Evolutionary conservation across 30 jellyfish, hydroid and myxozoan species (phyloP), one percentile per base, ranked within the genome.

Genomic region (Calvadosia cruxmelitensis): DNA sequence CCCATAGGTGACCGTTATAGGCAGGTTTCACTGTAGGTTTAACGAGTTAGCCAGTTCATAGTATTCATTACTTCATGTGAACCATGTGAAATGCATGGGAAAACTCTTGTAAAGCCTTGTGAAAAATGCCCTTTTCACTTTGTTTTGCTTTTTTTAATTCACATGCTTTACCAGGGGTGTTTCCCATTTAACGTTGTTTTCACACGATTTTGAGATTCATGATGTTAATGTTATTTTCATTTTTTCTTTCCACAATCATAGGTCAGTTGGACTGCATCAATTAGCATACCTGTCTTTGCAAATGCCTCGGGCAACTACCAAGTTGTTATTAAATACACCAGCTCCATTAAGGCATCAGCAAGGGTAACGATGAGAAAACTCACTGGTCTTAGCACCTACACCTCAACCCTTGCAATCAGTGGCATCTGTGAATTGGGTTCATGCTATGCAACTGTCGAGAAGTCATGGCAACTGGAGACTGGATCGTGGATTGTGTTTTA

Each of bases 401-500:
- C 31, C 1, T 84, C 83, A 20, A n/a, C 25, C 1, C 35, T 78
- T 1, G 31, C 29, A 75, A 30, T 78, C 48, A 63, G 24, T 0
- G 24, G 80, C 3, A 28, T 69, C 1, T 85, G 95, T 72, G 10
- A 10, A 5, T 23, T 31, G 5, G 49, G 49, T 3, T 7, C 68
- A 12, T 85, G 95, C 64, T 77, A 34, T 53, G 78, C 76, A 20
- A 10, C 16, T 16, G 76, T 73, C 13, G 30, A 52, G 26, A 20
- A 42, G 50, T 63, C 67, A 31, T 66, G 77, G 62, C 33, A 72
- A 0, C 70, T 84, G 51, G 3, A 65, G 1, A 53, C 77, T 15
- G 82, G 88, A 25, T 0, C 50, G 27, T 84, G 87, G 87, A 36
- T 71, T 3, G 90, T 77, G n/a, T 76, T 31, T 29, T n/a, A 72